Conservation (phyloP, 2,113 vertebrate species). For the Colius striatus region DNA sequence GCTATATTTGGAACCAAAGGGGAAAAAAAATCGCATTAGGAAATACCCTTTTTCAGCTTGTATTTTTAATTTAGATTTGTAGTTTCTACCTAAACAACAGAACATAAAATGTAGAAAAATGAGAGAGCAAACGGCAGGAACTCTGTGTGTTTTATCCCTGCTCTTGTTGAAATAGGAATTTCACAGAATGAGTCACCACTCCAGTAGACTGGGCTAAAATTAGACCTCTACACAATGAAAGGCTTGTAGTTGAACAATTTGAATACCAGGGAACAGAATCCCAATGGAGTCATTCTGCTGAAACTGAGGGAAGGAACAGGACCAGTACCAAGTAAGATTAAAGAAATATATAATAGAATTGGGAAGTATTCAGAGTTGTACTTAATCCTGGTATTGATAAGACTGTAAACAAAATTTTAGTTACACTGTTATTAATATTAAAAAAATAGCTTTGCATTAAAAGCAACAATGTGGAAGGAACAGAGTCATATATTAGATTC, state of each 20-base stretch:
- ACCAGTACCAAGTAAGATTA: neutral
- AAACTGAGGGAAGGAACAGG: neutral
- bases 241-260: neutral
- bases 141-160: neutral
- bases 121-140: neutral
- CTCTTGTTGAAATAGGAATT: neutral
- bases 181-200: neutral
- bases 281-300: neutral
- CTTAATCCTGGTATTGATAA: neutral
- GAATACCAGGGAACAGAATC: neutral
- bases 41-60: neutral
- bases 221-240: slow-evolving; percentile 1
- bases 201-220: neutral
- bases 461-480: neutral
- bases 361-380: neutral
- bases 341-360: neutral
- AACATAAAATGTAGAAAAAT: neutral
- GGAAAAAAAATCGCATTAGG: neutral
- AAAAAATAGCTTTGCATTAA: neutral
- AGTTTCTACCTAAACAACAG: neutral
- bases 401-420: neutral
- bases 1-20: neutral
- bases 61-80: neutral
- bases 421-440: neutral
- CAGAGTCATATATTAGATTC: neutral